Evolutionary conservation across 2,797 vertebrate species (phyloP).

Genomic region (Myiotriccus ornatus): DNA sequence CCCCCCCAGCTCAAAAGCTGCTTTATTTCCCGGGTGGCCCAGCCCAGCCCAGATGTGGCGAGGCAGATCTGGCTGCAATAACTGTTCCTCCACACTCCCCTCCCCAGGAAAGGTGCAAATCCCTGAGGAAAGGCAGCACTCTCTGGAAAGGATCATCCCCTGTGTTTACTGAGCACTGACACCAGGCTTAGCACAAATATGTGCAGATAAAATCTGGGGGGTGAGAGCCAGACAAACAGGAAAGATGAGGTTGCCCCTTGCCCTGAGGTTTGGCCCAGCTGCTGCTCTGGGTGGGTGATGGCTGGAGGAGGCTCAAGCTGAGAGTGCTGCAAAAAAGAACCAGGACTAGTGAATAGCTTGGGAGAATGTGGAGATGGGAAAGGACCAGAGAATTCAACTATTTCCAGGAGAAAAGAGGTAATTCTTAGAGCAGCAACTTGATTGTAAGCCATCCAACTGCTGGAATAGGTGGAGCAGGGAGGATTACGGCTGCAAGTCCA

Average conservation of each 20-base stretch:
- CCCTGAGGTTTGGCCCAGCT: background rate
- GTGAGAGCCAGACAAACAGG: background rate
- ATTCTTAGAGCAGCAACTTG: accelerated
- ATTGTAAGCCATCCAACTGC: background rate
- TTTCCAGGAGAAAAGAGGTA: background rate
- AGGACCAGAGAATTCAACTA: background rate
- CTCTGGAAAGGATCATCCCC: background rate
- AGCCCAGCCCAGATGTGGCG: background rate
- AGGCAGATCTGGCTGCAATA: background rate
- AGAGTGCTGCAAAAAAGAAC: background rate
- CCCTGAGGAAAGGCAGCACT: accelerated
- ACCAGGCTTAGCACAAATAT: background rate
- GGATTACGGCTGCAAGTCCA: background rate
- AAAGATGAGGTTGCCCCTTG: background rate
- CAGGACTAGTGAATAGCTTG: background rate
- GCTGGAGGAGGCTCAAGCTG: background rate
- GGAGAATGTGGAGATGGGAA: background rate
- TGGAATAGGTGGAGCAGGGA: background rate
- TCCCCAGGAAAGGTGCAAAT: background rate
- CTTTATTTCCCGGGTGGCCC: background rate
- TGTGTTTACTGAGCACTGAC: background rate
- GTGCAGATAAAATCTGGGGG: background rate
- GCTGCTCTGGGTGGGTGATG: background rate
- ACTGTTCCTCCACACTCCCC: background rate
- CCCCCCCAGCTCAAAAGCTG: background rate